Conservation (phyloP, 2,888 invertebrate genomes). For the Punctoribates punctum region DNA sequence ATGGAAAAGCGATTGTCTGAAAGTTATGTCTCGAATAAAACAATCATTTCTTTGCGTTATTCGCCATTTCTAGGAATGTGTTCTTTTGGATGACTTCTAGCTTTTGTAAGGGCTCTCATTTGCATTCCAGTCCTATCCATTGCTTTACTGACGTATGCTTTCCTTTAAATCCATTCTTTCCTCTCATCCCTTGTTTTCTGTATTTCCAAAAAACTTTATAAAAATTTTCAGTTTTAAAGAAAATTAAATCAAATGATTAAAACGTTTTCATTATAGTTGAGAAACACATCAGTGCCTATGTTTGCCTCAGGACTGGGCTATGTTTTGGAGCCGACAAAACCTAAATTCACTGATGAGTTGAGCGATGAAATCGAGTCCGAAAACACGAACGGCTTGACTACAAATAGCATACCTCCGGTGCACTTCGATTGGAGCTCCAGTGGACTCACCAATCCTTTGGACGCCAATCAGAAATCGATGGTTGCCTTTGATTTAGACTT, state of each 20-base stretch:
- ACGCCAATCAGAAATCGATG: constrained; percentile 53
- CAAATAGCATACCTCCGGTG: constrained; percentile 59
- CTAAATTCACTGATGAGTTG: constrained; percentile 44
- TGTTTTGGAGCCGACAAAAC: constrained; percentile 55
- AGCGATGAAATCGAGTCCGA: constrained; percentile 41
- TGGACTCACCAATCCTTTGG: constrained; percentile 68
- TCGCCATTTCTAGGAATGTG: constrained; percentile 30
- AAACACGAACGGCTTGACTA: not conserved
- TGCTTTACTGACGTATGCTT: not conserved
- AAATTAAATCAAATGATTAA: not conserved
- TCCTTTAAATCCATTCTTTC: not conserved
- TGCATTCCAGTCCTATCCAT: not conserved
- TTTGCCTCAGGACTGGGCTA: constrained; percentile 79
- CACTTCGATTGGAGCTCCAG: constrained; percentile 72
- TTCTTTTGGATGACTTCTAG: constrained; percentile 41
- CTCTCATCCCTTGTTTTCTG: not conserved
- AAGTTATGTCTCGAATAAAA: constrained; percentile 21
- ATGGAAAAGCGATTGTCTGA: not conserved
- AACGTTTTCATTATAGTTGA: constrained; percentile 59
- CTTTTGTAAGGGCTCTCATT: constrained; percentile 33
- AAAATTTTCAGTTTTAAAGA: not conserved
- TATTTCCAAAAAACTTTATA: not conserved
- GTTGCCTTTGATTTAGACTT: constrained; percentile 51
- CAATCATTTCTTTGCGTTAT: constrained; percentile 10
- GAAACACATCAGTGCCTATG: constrained; percentile 73